Evolutionary conservation across 1,140 invertebrate species (phyloP).

Genomic region (Cotesia typhae): DNA sequence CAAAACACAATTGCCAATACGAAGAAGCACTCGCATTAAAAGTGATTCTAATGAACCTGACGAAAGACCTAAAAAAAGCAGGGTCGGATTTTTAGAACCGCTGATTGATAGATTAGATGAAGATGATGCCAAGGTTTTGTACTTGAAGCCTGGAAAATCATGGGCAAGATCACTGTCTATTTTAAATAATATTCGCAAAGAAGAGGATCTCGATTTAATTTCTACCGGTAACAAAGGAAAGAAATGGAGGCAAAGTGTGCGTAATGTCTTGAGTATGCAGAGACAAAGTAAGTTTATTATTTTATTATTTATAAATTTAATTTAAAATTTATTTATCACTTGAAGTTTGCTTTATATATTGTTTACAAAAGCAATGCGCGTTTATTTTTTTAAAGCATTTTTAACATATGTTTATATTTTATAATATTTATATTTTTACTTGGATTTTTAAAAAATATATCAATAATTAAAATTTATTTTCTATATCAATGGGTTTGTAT

Average conservation of each 20-base stretch:
- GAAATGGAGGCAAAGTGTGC: constrained; percentile 57
- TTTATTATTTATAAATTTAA: background rate
- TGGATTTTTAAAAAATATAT: too few relatives aligned
- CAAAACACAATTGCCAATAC: too few relatives aligned
- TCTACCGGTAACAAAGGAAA: constrained; percentile 50
- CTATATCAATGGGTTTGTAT: too few relatives aligned
- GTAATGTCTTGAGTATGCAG: constrained; percentile 55
- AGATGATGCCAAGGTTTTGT: constrained; percentile 42
- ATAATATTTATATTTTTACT: background rate
- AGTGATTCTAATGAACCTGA: too few relatives aligned
- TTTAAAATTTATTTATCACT: too few relatives aligned
- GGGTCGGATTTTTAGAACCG: background rate
- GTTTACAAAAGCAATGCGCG: too few relatives aligned
- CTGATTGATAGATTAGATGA: background rate
- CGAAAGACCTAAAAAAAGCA: too few relatives aligned
- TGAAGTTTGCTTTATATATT: too few relatives aligned
- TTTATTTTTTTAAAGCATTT: too few relatives aligned
- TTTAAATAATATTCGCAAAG: constrained; percentile 51
- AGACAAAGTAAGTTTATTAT: constrained; percentile 46
- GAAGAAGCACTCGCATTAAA: too few relatives aligned
- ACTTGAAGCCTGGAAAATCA: constrained; percentile 58
- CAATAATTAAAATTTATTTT: too few relatives aligned
- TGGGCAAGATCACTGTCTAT: constrained; percentile 63
- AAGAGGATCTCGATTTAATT: constrained; percentile 47
- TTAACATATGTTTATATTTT: background rate